Percentiles rank a stretch among this genome's conserved stretches.
Conservation (phyloP, 2,113 vertebrate genomes). For the Cichladusa arquata region DNA sequence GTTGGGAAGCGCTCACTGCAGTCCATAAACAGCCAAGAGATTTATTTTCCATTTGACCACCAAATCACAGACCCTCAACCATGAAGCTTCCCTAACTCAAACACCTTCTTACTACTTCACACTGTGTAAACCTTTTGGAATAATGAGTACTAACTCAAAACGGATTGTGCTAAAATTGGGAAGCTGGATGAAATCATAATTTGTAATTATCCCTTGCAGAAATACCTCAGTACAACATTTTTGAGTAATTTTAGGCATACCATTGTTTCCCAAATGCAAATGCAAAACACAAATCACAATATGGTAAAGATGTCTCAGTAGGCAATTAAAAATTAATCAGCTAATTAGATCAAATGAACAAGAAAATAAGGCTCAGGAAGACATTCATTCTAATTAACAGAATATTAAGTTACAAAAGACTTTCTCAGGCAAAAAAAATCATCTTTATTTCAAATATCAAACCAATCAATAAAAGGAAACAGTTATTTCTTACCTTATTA, state of each 20-base stretch:
- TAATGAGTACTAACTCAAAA: neutral
- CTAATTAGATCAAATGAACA: slow-evolving; percentile 49
- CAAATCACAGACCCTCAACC: neutral
- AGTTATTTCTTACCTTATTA: slow-evolving; percentile 60
- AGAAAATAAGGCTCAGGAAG: slow-evolving; percentile 62
- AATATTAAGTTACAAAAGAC: slow-evolving; percentile 53
- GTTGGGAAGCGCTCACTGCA: neutral
- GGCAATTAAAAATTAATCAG: slow-evolving; percentile 62
- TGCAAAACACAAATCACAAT: slow-evolving; percentile 43
- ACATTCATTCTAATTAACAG: slow-evolving; percentile 44
- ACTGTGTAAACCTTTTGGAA: neutral
- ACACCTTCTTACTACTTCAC: neutral
- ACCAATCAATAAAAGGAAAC: slow-evolving; percentile 48
- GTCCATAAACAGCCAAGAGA: neutral
- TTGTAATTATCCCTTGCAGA: neutral
- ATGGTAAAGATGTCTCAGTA: slow-evolving; percentile 38
- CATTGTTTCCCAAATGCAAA: slow-evolving; percentile 45
- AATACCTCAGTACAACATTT: neutral
- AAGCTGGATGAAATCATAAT: slow-evolving; percentile 35
- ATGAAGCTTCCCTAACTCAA: neutral
- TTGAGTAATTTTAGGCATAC: neutral
- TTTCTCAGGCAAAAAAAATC: neutral
- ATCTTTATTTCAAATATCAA: slow-evolving; percentile 31
- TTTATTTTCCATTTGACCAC: neutral
- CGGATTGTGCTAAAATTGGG: slow-evolving; percentile 3